Conservation (phyloP, 92 coral and sea anemone species). For the Umimayanthus kanabou region DNA sequence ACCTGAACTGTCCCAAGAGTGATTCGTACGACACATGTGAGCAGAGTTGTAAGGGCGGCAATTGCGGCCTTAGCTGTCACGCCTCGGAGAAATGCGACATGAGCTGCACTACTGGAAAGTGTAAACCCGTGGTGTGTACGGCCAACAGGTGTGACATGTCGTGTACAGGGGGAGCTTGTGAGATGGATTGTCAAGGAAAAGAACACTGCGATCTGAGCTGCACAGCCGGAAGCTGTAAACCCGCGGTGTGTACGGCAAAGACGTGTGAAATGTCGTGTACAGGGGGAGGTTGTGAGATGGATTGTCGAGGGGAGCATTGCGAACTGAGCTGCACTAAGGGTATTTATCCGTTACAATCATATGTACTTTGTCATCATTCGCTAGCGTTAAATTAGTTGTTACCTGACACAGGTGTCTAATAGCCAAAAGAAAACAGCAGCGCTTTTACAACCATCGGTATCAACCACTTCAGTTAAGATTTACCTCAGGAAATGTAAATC, state of each 20-base stretch:
- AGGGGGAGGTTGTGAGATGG: constrained; percentile 39
- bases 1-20: constrained; percentile 32
- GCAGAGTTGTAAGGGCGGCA: constrained; percentile 34
- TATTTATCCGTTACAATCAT: too few species aligned
- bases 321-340: too few species aligned
- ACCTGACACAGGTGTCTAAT: too few species aligned
- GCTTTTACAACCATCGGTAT: too few species aligned
- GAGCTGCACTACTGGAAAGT: constrained; percentile 21
- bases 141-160: constrained; percentile 26
- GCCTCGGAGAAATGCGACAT: constrained; percentile 30
- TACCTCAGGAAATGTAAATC: too few species aligned
- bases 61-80: background rate
- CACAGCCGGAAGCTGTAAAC: constrained; percentile 8
- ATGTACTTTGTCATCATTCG: too few species aligned
- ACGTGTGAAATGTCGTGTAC: constrained; percentile 32
- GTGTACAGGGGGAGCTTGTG: constrained; percentile 44
- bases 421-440: too few species aligned
- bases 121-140: constrained; percentile 1
- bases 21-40: constrained; percentile 8
- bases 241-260: constrained; percentile 1
- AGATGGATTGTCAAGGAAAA: constrained; percentile 36
- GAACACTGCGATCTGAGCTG: constrained; percentile 28
- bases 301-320: constrained; percentile 6
- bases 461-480: too few species aligned
- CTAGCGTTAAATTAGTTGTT: too few species aligned